phyloP scores from a whole-genome alignment of 2,113 vertebrate species.

The Rhipidura dahli region DNA sequence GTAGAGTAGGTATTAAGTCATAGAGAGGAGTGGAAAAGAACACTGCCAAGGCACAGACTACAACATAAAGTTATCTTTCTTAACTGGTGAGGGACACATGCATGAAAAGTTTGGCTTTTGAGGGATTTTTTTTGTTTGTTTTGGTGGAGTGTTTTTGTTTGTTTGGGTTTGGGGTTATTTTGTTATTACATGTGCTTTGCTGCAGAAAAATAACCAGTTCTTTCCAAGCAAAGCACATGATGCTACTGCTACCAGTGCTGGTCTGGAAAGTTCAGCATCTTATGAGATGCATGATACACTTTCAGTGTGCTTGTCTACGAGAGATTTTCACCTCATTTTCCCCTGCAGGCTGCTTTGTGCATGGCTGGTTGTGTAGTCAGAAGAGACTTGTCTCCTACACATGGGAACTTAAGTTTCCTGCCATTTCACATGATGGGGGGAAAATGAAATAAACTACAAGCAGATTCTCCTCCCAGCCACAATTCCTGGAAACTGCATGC shows the following conservation, averaged over 20 bases:
- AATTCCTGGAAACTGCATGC: constrained; percentile 6
- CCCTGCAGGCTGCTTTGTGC: background rate
- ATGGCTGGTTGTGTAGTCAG: background rate
- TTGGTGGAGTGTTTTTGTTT: background rate
- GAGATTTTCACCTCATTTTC: background rate
- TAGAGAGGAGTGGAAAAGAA: background rate
- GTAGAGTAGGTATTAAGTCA: background rate
- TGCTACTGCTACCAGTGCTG: background rate
- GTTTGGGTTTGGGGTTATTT: background rate
- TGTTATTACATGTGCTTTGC: background rate
- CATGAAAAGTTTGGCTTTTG: background rate
- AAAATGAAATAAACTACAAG: background rate
- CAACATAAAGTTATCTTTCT: background rate
- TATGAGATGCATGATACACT: background rate
- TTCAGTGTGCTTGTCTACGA: background rate
- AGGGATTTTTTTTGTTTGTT: background rate
- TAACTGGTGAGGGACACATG: background rate
- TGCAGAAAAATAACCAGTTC: background rate
- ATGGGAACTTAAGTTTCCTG: background rate
- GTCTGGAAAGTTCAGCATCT: background rate
- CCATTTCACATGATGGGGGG: background rate
- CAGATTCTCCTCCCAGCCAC: background rate
- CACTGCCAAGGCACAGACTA: background rate
- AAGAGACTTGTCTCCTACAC: background rate
- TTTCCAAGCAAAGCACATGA: background rate